Percentiles rank a stretch among this genome's conserved stretches.
phyloP scores from a whole-genome alignment of 2,797 vertebrate genomes.

The Taeniopygia guttata region DNA sequence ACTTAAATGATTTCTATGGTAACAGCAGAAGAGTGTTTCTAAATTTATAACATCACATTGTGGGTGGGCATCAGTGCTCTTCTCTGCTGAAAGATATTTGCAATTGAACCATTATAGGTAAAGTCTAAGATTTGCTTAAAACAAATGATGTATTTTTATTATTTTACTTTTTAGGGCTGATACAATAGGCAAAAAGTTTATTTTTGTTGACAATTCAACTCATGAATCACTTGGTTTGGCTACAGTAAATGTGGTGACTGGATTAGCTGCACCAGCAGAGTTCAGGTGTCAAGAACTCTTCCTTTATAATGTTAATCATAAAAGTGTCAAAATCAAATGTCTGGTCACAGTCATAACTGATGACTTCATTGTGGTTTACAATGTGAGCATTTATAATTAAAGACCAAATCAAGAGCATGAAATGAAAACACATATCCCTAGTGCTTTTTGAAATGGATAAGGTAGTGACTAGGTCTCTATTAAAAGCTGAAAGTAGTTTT shows the following conservation, averaged over 20 bases:
- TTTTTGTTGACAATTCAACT: not conserved
- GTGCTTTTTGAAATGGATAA: not conserved
- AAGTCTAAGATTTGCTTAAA: not conserved
- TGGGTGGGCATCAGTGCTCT: not conserved
- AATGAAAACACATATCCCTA: not conserved
- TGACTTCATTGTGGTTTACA: not conserved
- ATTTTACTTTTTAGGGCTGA: not conserved
- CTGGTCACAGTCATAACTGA: not conserved
- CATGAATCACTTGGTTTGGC: not conserved
- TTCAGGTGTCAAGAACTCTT: not conserved
- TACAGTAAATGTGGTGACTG: not conserved
- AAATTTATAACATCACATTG: conserved; percentile 9
- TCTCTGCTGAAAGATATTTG: not conserved
- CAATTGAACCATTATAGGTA: not conserved
- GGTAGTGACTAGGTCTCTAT: not conserved
- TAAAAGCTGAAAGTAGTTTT: not conserved
- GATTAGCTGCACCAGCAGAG: not conserved
- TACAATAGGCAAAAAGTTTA: not conserved
- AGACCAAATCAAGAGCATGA: not conserved
- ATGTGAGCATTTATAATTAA: not conserved
- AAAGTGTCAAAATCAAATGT: not conserved
- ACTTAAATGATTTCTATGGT: conserved; percentile 30
- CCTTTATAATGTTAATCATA: not conserved
- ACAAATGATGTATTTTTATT: not conserved
- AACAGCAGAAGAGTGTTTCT: conserved; percentile 36